Conservation (phyloP, 2,797 vertebrate genomes). For the Chloroceryle amazona region DNA sequence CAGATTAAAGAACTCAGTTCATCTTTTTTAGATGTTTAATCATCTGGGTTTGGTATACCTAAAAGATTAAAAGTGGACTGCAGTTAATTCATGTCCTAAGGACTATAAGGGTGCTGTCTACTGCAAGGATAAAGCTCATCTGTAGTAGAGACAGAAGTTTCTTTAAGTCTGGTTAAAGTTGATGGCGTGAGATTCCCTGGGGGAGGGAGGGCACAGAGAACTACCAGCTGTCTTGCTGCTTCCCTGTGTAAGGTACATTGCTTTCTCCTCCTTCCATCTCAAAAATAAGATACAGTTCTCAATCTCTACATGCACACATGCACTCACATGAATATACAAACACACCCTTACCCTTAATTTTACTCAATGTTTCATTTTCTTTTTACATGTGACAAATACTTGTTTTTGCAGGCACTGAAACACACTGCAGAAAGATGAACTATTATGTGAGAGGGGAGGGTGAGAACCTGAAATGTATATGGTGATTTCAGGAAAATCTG, state of each 20-base stretch:
- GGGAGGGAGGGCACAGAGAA: neutral
- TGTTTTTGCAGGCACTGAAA: neutral
- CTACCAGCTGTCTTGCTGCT: constrained; percentile 8
- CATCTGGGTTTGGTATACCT: constrained; percentile 43
- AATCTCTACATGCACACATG: neutral
- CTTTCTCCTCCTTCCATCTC: neutral
- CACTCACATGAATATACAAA: neutral
- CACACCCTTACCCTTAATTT: neutral
- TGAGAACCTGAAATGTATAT: neutral
- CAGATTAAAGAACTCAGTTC: constrained; percentile 19
- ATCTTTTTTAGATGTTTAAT: constrained; percentile 39
- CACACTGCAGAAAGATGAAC: neutral
- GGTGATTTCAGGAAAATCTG: neutral
- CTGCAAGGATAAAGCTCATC: constrained; percentile 45
- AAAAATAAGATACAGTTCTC: neutral
- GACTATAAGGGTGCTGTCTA: constrained; percentile 36
- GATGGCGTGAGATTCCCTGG: neutral
- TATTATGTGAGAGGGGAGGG: neutral
- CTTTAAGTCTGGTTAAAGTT: constrained; percentile 10
- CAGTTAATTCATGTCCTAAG: constrained; percentile 40
- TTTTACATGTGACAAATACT: neutral
- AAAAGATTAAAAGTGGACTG: constrained; percentile 55
- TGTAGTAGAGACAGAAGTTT: constrained; percentile 40
- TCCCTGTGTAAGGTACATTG: neutral
- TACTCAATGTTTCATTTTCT: too few relatives aligned